Base-by-base conservation (phyloP, 2,888 invertebrate species). In the Sicus ferrugineus region DNA sequence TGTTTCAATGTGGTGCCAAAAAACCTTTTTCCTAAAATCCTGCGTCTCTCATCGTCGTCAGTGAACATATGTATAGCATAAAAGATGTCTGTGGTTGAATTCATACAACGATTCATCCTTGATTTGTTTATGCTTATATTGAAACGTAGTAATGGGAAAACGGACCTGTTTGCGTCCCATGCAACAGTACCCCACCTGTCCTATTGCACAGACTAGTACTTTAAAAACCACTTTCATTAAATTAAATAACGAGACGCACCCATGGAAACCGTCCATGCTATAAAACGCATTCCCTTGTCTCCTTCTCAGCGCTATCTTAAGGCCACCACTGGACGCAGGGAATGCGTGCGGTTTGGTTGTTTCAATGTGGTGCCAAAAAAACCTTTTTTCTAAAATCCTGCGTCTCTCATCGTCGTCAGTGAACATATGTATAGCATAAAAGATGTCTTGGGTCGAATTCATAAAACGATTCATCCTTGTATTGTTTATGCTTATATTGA, bases 1-100 rank as follows among this genome's bases (percentile, higher is more conserved):
- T 34, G 5, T 34, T 34, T 34, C 11, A 34, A 34, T 34, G 38
- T 34, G 38, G 11, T 34, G 38, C 7, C 11, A n/a, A 34, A 34
- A 34, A 34, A 9, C 38, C 38, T 5, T 34, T 34, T n/a, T n/a
- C n/a, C 11, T 34, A 34, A 34, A 34, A 5, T 34, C 38, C 11
- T 34, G 11, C 38, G 11, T 38, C 38, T 14, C 14, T 3, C 19
- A 9, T 3, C 19, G 3, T 11, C 14, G 19, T 46, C 14, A 46
- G 26, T 14, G 11, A 54, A 9, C 54, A 14, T 9, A 38, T 14
- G 7, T 38, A 38, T 14, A 16, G 52, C 30, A 65, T 68, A 28
- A 61, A 66, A 62, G 38, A 52, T 50, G 65, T 65, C 38, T 42
- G n/a, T 14, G 42, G n/a, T n/a, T n/a, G n/a, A n/a, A n/a, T 42